Base-by-base conservation (phyloP, 1,140 invertebrate species). In the Lepidurus apus region DNA sequence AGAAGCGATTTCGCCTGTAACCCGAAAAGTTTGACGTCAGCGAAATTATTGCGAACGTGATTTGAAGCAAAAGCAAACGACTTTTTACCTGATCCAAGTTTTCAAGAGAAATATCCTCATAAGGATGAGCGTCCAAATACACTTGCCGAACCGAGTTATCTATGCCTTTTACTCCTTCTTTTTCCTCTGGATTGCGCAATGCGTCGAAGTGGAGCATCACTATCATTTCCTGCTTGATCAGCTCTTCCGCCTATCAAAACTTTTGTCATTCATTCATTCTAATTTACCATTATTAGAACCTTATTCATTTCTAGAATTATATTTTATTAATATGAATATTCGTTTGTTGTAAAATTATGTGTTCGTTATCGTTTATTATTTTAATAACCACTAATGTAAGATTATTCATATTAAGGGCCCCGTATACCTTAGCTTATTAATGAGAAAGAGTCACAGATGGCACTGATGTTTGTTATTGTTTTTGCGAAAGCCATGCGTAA, bases 191-290 rank as follows among this genome's bases (percentile, higher is more conserved):
- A 78, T 85, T 86, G 74, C 87, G 84, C 0, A 89, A 79, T 43
- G 92, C 89, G 87, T 99, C 97, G 84, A 95, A 95, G 82, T 97
- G 91, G 65, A 98, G 85, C 95, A 98, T 98, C 7, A 91, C 92
- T 42, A 98, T 88, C 95, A 99, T 99, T 87, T 99, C 98, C 79
- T 91, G 88, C 86, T 99, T 99, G 75, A 99, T 97, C 42, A 99
- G 84, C 86, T 99, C 96, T 87, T 99, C 97, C 26, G 97, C 96
- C 89, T 95, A 80, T 1, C 17, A 65, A 65, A 65, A 34, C 34
- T 4, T 34, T 2, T 34, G 34, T 34, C 34, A 34, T 34, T 34
- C 34, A 34, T 34, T 34, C 34, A 3, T 3, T 34, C 34, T 34
- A 4, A 34, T 34, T 34, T 34, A 34, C 34, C 2, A 34, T 34